Evolutionary conservation across 1,140 invertebrate species (phyloP).

Genomic region (Drosophila sp.): DNA sequence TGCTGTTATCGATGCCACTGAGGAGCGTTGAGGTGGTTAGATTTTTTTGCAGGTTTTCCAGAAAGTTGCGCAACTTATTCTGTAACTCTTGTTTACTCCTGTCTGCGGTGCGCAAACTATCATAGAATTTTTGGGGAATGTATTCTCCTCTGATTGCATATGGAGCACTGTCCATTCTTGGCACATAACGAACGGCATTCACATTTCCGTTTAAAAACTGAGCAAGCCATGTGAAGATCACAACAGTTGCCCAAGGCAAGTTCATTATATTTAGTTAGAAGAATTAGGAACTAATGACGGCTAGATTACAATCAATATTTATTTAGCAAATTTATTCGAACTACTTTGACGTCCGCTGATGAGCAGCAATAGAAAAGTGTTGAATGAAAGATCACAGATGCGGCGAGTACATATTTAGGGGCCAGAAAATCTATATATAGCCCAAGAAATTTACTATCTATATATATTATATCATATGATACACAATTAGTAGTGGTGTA

Average conservation of each 20-base stretch:
- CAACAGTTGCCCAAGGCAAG: conserved; percentile 1
- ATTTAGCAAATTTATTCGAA: conserved; percentile 1
- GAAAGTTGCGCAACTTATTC: conserved; percentile 51
- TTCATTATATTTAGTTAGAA: conserved; percentile 5
- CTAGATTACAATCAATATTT: background rate
- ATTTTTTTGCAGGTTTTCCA: conserved; percentile 72
- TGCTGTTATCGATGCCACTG: conserved; percentile 23
- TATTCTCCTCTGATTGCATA: conserved; percentile 42
- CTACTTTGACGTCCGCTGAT: conserved; percentile 5
- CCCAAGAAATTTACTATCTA: background rate
- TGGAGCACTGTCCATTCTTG: background rate
- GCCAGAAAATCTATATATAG: conserved; percentile 9
- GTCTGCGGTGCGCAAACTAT: conserved; percentile 43
- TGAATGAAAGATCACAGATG: conserved; percentile 22
- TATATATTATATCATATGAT: conserved; percentile 6
- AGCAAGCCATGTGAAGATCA: conserved; percentile 8
- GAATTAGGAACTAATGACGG: background rate
- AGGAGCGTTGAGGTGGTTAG: conserved; percentile 62
- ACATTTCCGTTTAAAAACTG: background rate
- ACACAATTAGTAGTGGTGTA: conserved; percentile 5
- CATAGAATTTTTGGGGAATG: conserved; percentile 59
- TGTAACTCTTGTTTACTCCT: conserved; percentile 55
- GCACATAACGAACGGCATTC: conserved; percentile 4
- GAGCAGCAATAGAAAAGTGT: conserved; percentile 5
- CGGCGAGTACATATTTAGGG: conserved; percentile 3